Conservation (phyloP, 2,888 invertebrate species). For the Ochlodes sylvanus region DNA sequence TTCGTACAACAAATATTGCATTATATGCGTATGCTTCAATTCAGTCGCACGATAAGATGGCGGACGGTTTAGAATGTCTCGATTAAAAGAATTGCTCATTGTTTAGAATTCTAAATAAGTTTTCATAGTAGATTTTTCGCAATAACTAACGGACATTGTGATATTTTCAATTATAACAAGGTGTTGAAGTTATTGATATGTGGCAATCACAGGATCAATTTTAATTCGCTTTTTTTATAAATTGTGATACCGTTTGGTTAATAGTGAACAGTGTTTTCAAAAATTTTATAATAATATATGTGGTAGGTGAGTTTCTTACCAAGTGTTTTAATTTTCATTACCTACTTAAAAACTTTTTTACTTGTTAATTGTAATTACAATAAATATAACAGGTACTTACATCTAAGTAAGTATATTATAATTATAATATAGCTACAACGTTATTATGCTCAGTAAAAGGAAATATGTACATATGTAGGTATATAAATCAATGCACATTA, state of each 20-base stretch:
- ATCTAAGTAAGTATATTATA: too few species aligned
- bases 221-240: not conserved
- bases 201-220: not conserved
- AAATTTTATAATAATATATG: not conserved
- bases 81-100: not conserved
- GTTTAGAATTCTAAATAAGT: not conserved
- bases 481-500: too few species aligned
- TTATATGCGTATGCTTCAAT: conserved; percentile 1
- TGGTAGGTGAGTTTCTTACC: not conserved
- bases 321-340: too few species aligned
- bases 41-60: conserved; percentile 6
- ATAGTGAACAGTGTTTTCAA: not conserved
- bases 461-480: too few species aligned
- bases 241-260: not conserved
- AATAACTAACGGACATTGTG: not conserved
- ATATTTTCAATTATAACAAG: not conserved
- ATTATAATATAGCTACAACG: too few species aligned
- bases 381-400: too few species aligned
- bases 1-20: conserved; percentile 5
- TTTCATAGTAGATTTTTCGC: not conserved
- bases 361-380: too few species aligned
- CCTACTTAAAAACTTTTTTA: too few species aligned
- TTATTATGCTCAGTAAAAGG: too few species aligned
- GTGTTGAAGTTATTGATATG: not conserved
- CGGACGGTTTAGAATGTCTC: not conserved